These are phyloP conservation scores for Diprion similis DNA, from an alignment of 1,140 invertebrate genomes.

Conservation along the genomic window DNA sequence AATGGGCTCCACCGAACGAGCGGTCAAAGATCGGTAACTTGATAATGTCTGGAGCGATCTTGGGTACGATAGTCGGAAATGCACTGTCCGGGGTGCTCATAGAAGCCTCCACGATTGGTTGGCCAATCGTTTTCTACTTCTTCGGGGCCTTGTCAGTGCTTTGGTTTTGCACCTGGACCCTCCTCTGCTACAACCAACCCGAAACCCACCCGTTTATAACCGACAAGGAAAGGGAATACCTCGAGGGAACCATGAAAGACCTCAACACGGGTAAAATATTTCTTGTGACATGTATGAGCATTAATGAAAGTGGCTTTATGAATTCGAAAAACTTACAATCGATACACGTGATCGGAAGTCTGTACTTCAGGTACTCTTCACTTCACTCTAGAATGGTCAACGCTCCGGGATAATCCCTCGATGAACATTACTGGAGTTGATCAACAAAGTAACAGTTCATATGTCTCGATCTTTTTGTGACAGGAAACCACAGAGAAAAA, in stretches of 20 bases:
- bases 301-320: no score
- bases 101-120: conserved; percentile 48
- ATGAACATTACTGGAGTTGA: no score
- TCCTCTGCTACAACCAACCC: conserved; percentile 71
- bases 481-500: no score
- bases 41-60: conserved; percentile 72
- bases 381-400: no score
- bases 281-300: no score
- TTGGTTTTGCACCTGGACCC: conserved; percentile 57
- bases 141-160: conserved; percentile 62
- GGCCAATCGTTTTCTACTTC: conserved; percentile 64
- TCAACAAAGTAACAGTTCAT: no score
- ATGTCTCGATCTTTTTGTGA: no score
- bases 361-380: no score
- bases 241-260: conserved; percentile 54
- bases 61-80: conserved; percentile 61
- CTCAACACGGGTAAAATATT: no score
- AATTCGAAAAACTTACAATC: no score
- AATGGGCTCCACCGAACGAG: conserved; percentile 76
- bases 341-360: no score
- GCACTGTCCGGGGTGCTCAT: conserved; percentile 56
- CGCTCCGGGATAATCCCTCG: no score
- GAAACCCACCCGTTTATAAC: conserved; percentile 74
- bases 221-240: conserved; percentile 69
- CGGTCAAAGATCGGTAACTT: conserved; percentile 75